Percentiles rank a stretch among this genome's conserved stretches.
Evolutionary conservation across 2,797 vertebrate genomes (phyloP).

Genomic region (Neopelma chrysocephalum): DNA sequence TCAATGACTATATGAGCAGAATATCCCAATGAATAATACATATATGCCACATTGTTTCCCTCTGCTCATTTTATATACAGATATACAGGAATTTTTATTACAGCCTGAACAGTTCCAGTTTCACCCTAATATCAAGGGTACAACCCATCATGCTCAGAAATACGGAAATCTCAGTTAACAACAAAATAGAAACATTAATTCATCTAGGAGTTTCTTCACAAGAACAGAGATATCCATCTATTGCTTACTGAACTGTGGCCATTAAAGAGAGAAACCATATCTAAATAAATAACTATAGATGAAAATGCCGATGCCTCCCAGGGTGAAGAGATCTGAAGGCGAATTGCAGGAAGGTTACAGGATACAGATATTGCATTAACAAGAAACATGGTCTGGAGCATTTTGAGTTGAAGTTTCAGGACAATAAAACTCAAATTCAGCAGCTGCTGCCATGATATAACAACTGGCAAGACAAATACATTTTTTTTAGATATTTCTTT

Average conservation of each 20-base stretch:
- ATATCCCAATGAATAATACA: not conserved
- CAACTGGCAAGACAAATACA: slow-evolving; percentile 48
- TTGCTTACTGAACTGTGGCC: not conserved
- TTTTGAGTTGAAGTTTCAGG: slow-evolving; percentile 49
- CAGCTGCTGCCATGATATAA: slow-evolving; percentile 52
- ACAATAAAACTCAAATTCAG: slow-evolving; percentile 52
- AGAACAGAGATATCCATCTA: not conserved
- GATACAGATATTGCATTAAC: not conserved
- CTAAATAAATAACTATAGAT: not conserved
- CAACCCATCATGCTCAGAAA: not conserved
- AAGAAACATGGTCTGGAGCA: slow-evolving; percentile 42
- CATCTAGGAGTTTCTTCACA: not conserved
- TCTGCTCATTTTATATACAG: not conserved
- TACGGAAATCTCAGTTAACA: not conserved
- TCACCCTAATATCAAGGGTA: not conserved
- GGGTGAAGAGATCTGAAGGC: not conserved
- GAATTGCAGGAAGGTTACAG: not conserved
- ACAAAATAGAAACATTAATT: not conserved
- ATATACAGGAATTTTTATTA: not conserved
- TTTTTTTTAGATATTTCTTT: not conserved
- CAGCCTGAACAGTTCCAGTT: not conserved
- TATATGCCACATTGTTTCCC: not conserved
- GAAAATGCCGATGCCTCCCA: not conserved
- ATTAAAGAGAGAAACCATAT: not conserved
- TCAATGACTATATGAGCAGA: not conserved